Evolutionary conservation across 2,888 invertebrate species (phyloP).

Genomic region (Drosophila algonquin): DNA sequence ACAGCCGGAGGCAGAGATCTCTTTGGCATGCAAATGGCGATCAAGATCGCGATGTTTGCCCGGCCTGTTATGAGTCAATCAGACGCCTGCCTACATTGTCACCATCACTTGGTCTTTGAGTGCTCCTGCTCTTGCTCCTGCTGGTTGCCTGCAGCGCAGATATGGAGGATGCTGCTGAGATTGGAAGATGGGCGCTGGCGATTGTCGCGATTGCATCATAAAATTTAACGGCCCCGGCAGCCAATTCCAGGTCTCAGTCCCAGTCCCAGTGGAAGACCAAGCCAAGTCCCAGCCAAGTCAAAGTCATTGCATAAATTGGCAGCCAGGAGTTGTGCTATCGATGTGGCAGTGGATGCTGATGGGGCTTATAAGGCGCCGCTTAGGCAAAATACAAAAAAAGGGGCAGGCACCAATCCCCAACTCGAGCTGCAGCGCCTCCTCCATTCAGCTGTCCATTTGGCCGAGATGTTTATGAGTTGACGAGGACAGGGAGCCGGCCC

Average conservation of each 20-base stretch:
- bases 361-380: constrained; percentile 75
- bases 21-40: constrained; percentile 60
- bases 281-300: constrained; percentile 31
- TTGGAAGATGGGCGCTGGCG: constrained; percentile 52
- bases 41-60: constrained; percentile 70
- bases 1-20: constrained; percentile 35
- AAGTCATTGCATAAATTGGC: constrained; percentile 74
- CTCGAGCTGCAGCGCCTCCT: constrained; percentile 30
- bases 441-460: constrained; percentile 75
- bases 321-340: constrained; percentile 49
- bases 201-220: constrained; percentile 77
- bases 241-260: constrained; percentile 27
- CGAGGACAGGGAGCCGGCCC: constrained; percentile 51
- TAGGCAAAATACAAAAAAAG: constrained; percentile 39
- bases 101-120: constrained; percentile 63
- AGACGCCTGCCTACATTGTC: constrained; percentile 74
- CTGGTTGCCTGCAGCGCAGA: constrained; percentile 43
- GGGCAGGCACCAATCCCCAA: constrained; percentile 33
- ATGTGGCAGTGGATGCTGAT: constrained; percentile 32
- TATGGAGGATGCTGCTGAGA: constrained; percentile 26
- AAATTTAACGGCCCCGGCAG: constrained; percentile 68
- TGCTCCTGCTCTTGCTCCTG: constrained; percentile 3
- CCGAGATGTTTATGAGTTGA: constrained; percentile 74
- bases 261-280: constrained; percentile 7
- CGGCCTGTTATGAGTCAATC: constrained; percentile 76